Evolutionary conservation across 2,888 invertebrate genomes (phyloP).

Genomic region (Eristalis pertinax): DNA sequence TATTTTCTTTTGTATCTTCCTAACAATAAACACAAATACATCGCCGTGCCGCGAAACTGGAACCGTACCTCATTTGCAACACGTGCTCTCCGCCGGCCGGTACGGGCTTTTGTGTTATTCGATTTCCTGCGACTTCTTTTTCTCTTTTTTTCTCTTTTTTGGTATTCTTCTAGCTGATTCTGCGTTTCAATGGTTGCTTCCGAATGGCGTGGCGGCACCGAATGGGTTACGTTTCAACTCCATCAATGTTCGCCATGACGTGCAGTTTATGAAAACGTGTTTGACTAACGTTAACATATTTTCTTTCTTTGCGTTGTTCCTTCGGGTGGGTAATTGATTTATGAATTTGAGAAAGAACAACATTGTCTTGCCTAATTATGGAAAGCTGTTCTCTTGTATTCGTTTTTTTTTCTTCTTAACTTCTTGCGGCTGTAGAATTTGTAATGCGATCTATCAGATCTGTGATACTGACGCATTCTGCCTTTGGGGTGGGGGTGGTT

Average conservation of each 20-base stretch:
- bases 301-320: neutral
- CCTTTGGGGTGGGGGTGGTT: neutral
- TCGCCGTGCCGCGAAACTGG: neutral
- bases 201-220: neutral
- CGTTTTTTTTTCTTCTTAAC: neutral
- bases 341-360: constrained; percentile 3
- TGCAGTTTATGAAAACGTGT: constrained; percentile 14
- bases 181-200: neutral
- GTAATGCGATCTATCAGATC: neutral
- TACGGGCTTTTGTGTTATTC: neutral
- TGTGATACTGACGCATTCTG: neutral
- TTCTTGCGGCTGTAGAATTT: neutral
- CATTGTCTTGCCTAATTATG: neutral
- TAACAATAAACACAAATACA: too few species aligned
- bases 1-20: too few species aligned
- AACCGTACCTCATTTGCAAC: neutral
- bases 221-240: neutral
- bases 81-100: constrained; percentile 5
- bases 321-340: constrained; percentile 20
- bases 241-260: neutral
- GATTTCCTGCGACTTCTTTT: neutral
- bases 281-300: neutral
- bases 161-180: neutral
- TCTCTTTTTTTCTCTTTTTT: neutral
- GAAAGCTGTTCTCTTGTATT: neutral